Conservation (phyloP, 2,113 vertebrate species). For the Anolis carolinensis region DNA sequence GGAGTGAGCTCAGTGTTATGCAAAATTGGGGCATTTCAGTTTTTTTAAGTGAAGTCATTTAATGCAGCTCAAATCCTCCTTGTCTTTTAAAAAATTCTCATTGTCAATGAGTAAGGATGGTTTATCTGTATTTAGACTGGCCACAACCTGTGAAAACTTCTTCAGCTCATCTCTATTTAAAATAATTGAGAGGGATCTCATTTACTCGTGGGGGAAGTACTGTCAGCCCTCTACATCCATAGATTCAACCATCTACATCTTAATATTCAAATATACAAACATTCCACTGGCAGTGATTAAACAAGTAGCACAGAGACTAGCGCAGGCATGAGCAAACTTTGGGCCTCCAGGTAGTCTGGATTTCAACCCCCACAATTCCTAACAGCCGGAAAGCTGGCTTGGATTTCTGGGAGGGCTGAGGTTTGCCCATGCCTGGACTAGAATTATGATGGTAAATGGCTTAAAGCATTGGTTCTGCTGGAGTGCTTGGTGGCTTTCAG, state of each 20-base stretch:
- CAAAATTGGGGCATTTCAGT: not conserved
- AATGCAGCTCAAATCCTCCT: not conserved
- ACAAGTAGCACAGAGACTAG: not conserved
- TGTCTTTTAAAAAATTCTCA: not conserved
- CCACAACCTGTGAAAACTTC: not conserved
- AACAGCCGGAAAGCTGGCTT: no score
- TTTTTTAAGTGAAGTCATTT: not conserved
- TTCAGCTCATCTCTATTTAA: slow-evolving; percentile 5
- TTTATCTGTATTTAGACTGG: not conserved
- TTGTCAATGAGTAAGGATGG: not conserved
- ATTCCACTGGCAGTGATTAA: not conserved
- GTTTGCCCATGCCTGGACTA: no score
- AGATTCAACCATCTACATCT: no score
- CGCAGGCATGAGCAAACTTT: not conserved
- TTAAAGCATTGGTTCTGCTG: no score
- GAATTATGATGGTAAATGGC: no score
- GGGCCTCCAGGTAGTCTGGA: no score
- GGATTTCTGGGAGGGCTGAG: no score
- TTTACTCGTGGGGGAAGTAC: not conserved
- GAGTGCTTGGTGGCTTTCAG: no score
- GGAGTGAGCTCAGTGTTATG: not conserved
- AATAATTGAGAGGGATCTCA: not conserved
- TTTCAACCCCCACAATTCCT: no score
- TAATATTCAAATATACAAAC: no score
- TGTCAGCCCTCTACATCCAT: not conserved